A percentile compares a stretch with the other conserved stretches of the same genome.
Evolutionary conservation across 2,113 vertebrate species (phyloP).

Genomic region (Todiramphus saurophagus): DNA sequence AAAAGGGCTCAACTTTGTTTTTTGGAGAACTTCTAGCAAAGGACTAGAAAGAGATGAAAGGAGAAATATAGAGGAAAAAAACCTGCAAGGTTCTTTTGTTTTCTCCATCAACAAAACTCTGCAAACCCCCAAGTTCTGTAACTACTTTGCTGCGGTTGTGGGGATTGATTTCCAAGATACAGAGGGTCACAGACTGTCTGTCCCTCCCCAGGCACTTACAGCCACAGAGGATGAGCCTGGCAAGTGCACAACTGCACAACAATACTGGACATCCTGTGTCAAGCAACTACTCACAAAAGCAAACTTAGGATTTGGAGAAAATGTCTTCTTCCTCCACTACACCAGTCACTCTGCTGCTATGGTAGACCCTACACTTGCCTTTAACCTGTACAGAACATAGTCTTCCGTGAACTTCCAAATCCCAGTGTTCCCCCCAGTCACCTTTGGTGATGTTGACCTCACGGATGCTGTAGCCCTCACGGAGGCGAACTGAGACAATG

Average conservation of each 20-base stretch:
- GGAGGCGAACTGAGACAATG: constrained; percentile 90
- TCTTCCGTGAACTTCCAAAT: not conserved
- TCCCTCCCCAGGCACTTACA: not conserved
- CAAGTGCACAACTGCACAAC: not conserved
- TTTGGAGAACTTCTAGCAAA: not conserved
- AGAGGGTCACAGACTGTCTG: not conserved
- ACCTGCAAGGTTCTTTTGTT: too few relatives aligned
- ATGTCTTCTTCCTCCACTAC: not conserved
- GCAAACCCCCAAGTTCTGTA: not conserved
- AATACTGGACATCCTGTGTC: not conserved
- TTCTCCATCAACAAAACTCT: too few relatives aligned
- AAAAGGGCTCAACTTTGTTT: not conserved
- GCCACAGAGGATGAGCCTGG: not conserved
- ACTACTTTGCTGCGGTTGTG: not conserved
- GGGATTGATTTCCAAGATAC: not conserved
- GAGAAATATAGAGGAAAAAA: not conserved
- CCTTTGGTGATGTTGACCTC: constrained; percentile 94
- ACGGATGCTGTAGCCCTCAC: constrained; percentile 95
- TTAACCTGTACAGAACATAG: not conserved
- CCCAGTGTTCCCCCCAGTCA: not conserved
- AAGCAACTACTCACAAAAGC: not conserved
- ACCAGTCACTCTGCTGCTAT: not conserved
- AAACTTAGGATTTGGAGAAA: not conserved
- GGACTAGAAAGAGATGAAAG: not conserved
- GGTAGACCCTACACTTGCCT: not conserved